phyloP scores from a whole-genome alignment of 2,113 vertebrate species.

The Bagarius yarrelli region DNA sequence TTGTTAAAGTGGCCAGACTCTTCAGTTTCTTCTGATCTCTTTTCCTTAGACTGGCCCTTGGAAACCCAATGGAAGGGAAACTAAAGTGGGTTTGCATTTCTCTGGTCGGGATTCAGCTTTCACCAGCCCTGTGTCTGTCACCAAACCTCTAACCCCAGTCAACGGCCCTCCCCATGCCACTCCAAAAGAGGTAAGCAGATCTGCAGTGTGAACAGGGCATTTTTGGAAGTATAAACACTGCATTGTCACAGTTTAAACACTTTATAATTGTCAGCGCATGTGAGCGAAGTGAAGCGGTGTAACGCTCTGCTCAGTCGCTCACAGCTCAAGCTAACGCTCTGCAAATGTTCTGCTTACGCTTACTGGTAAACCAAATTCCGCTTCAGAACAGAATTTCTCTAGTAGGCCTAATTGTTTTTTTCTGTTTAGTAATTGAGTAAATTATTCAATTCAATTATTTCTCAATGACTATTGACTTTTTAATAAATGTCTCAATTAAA shows the following conservation, averaged over 20 bases:
- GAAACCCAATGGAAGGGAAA: conserved; percentile 91
- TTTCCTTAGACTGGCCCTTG: conserved; percentile 83
- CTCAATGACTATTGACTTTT: too few relatives aligned
- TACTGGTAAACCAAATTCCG: too few relatives aligned
- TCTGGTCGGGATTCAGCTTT: conserved; percentile 92
- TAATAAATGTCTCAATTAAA: too few relatives aligned
- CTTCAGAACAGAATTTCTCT: too few relatives aligned
- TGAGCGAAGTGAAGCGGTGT: too few relatives aligned
- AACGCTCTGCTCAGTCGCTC: too few relatives aligned
- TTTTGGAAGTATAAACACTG: neutral
- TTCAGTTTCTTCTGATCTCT: neutral
- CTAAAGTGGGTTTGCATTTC: conserved; percentile 88
- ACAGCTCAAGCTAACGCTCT: too few relatives aligned
- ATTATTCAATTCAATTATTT: too few relatives aligned
- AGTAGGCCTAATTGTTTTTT: too few relatives aligned
- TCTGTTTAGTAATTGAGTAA: too few relatives aligned
- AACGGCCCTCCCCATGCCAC: conserved; percentile 81
- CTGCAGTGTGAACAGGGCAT: neutral
- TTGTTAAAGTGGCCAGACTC: neutral
- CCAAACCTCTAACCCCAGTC: conserved; percentile 87
- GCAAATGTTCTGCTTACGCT: too few relatives aligned
- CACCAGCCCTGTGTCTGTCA: conserved; percentile 93
- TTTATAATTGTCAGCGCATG: too few relatives aligned
- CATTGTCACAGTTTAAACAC: neutral
- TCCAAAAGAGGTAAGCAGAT: conserved; percentile 88